Base-by-base conservation (phyloP, 2,888 invertebrate genomes). In the Chrysina gloriosa region DNA sequence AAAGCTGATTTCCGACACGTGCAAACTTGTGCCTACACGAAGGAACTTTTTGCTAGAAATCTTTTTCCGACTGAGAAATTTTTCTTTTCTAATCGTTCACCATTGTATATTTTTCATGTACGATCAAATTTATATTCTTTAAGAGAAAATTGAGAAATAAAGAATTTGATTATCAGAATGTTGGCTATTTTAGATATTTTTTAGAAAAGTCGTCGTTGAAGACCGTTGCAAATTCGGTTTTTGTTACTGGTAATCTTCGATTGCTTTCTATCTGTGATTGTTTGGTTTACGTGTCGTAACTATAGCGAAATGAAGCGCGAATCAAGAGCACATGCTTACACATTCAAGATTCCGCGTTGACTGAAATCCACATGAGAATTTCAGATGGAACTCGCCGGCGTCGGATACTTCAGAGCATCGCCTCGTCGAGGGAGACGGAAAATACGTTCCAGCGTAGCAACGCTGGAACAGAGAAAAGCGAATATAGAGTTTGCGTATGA, bases 401-500 rank as follows among this genome's bases (percentile, higher is more conserved):
- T 63, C 47, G 25, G 50, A 61, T 25, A 65, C 65, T 48, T 16
- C 58, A 58, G 42, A 61, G 58, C 58, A 61, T 61, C 58, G 29
- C 29, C 27, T 27, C 42, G 7, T 11, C 19, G 42, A 42, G 42
- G 16, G 19, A 9, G 58, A 39, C 7, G 42, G 19, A 61, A 42
- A 5, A 19, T 61, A 25, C 14, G 25, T n/a, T n/a, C n/a, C n/a
- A 5, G 29, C 42, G 42, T 29, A 25, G 16, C 42, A 23, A 27
- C n/a, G n/a, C 9, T 14, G 2, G 27, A 45, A 61, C 14, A 61
- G 27, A 61, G 58, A 61, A 29, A 19, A 27, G 27, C 9, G 7
- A 42, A 42, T 36, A 14, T 14, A 25, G 58, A 61, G 58, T 25
- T 61, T 61, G 58, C 58, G 65, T 50, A 65, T 47, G 31, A 67